Evolutionary conservation across 2,888 invertebrate genomes (phyloP), one percentile per base, ranked within the genome.

Genomic region (Automeris io): DNA sequence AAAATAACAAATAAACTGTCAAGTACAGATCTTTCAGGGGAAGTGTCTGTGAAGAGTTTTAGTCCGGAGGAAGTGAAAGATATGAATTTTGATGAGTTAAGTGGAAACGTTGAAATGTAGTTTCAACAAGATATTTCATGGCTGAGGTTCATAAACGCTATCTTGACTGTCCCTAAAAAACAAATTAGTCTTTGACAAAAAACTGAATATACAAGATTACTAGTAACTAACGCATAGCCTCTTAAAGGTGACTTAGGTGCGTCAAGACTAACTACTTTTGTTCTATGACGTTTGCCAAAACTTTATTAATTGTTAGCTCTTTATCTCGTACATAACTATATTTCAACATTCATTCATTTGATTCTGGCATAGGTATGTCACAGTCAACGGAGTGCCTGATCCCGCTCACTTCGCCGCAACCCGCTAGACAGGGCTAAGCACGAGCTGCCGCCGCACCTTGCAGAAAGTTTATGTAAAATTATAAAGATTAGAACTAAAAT

Each of bases 1-100:
- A 87, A 87, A 59, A 87, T 87, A 40, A 85, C 83, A 2, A 87
- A 87, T 55, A 86, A 83, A 43, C 42, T 85, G 24, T 82, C 81
- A 0, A 77, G 64, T 57, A 80, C 83, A 7, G 85, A 83, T 34
- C 45, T 80, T 5, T 64, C 70, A 1, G 73, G 70, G 0, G 70
- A 65, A 42, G 66, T 77, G 9, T 73, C 82, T 0, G 79, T 78
- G 4, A 86, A 76, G 47, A 85, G 83, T 54, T 82, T 81, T 39
- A 76, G 62, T 35, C 80, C 83, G 0, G 82, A 82, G 2, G 82
- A 83, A 41, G 81, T 80, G 2, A 78, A 79, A 38, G 83, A 83
- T 37, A 54, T 80, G 41, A 76, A 76, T 37, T 78, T 73, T 42
- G 85, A 82, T 35, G 63, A 59, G 23, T 46, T 78, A 39, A 72